A percentile compares a stretch with the other conserved stretches of the same genome.
Evolutionary conservation across 2,113 vertebrate genomes (phyloP).

Genomic region (Cyprinodon tularosa): DNA sequence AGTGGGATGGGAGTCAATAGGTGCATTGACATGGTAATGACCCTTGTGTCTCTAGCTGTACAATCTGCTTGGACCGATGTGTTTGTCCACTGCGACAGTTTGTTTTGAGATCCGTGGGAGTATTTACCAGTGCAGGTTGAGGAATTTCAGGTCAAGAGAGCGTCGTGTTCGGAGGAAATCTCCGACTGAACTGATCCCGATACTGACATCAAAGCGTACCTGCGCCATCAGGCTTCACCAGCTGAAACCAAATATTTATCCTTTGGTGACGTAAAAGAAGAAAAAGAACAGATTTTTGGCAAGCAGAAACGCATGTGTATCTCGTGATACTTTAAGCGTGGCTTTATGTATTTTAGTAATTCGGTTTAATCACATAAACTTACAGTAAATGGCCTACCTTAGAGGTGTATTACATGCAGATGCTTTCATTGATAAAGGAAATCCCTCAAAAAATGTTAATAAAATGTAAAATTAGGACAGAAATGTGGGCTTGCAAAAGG

Average conservation of each 20-base stretch:
- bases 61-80: constrained; percentile 47
- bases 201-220: constrained; percentile 68
- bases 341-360: not conserved
- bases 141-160: constrained; percentile 73
- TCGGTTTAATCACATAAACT: not conserved
- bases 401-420: not conserved
- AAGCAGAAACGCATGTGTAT: not conserved
- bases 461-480: no score
- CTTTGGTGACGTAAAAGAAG: constrained; percentile 50
- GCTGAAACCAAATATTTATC: constrained; percentile 69
- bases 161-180: constrained; percentile 55
- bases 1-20: constrained; percentile 54
- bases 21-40: constrained; percentile 61
- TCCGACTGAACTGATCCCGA: constrained; percentile 56
- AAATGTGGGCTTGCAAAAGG: no score
- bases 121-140: constrained; percentile 69
- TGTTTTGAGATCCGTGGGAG: constrained; percentile 69
- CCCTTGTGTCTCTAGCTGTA: constrained; percentile 45
- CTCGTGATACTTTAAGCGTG: not conserved
- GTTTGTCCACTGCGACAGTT: constrained; percentile 61
- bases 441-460: no score
- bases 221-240: constrained; percentile 31
- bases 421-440: no score
- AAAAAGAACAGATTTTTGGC: constrained; percentile 41
- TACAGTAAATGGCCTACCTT: not conserved